Evolutionary conservation across 2,113 vertebrate genomes (phyloP), one percentile per base, ranked within the genome.

Genomic region (Brachyhypopomus gauderio): DNA sequence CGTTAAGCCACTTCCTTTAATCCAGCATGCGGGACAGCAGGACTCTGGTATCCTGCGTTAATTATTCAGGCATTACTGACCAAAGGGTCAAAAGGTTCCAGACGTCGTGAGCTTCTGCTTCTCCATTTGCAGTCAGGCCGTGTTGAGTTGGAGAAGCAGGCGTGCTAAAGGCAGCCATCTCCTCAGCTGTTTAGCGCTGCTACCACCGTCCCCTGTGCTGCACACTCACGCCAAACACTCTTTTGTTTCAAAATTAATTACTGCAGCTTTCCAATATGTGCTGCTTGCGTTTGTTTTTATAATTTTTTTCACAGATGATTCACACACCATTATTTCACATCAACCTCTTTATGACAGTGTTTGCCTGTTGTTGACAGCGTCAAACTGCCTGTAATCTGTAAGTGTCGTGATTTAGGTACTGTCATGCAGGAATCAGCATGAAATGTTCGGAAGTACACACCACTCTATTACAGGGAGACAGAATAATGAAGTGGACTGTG

Each of bases 1-100:
- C 4, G 60, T 45, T 63, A 77, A 84, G 60, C 74, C 62, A 74
- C 76, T 79, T 83, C 82, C 83, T 80, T 34, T 59, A 72, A 73
- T 62, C 8, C 75, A 41, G 41, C 70, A 56, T n/a, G 30, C 12
- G 67, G 41, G 63, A 12, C 76, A 69, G 62, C 62, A 63, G 77
- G 74, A 22, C 5, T 70, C 66, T 80, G 58, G 45, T 80, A 80
- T 76, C 27, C 56, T 9, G 22, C 56, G 52, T 48, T 73, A 66
- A 84, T 84, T 80, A 72, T n/a, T 75, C 74, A 27, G 12, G 55
- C 14, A 22, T 56, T 36, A 45, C 71, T 34, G 69, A 67, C 72
- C 79, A 56, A 48, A 12, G 25, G 58, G 27, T 64, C 41, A 63
- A 63, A 70, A 80, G 72, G 19, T 77, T 63, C 9, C 5, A 22